These are phyloP conservation scores for Diplazon laetatorius DNA, from an alignment of 2,888 invertebrate genomes.

Conservation along the genomic window DNA sequence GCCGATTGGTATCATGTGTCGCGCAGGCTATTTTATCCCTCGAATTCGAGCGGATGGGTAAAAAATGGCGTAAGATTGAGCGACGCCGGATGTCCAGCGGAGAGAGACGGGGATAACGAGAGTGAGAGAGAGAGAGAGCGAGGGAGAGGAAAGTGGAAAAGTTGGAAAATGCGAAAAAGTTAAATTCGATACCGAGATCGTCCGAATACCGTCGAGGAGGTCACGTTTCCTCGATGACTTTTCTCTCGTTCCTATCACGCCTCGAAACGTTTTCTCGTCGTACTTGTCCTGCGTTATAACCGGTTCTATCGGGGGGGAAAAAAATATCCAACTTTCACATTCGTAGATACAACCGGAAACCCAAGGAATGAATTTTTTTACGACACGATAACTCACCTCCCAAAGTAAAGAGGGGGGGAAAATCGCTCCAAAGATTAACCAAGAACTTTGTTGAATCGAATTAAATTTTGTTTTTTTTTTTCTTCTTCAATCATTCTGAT, in stretches of 20 bases:
- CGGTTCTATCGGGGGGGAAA: conserved; percentile 11
- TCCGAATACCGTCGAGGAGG: not conserved
- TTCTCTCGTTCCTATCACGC: conserved; percentile 13
- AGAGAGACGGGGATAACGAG: too few species aligned
- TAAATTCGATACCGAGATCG: conserved; percentile 16
- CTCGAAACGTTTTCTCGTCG: not conserved
- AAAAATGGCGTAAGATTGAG: not conserved
- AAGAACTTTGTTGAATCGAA: not conserved
- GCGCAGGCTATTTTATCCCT: too few species aligned
- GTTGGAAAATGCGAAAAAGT: conserved; percentile 15
- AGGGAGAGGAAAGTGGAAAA: not conserved
- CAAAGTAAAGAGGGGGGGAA: conserved; percentile 8
- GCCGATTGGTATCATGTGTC: too few species aligned
- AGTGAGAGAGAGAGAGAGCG: not conserved
- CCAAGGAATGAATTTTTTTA: too few species aligned
- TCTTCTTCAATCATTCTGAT: too few species aligned
- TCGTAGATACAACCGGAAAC: conserved; percentile 2
- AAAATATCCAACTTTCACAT: conserved; percentile 46
- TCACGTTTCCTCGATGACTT: conserved; percentile 36
- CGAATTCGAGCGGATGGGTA: not conserved
- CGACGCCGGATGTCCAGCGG: too few species aligned
- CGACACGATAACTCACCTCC: too few species aligned
- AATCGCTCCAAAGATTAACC: conserved; percentile 24
- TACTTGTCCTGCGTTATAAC: not conserved
- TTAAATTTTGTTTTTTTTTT: too few species aligned